These are phyloP conservation scores for Pycnonotus jocosus DNA, from an alignment of 2,113 vertebrate genomes.

Conservation along the genomic window DNA sequence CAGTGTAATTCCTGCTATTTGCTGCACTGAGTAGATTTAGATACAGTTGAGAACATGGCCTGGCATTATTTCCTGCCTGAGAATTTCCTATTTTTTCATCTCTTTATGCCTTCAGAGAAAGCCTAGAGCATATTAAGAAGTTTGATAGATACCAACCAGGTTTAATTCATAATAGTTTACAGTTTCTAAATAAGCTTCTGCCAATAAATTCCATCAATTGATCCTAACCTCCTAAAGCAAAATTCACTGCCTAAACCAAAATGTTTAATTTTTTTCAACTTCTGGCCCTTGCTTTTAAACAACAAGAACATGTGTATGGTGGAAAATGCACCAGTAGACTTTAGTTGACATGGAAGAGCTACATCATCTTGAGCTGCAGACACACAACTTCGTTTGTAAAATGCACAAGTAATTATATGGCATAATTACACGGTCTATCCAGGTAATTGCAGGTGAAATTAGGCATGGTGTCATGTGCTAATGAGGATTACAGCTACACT, in stretches of 20 bases:
- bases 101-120: neutral
- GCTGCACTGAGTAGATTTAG: neutral
- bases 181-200: neutral
- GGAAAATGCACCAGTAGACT: neutral
- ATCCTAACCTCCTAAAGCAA: neutral
- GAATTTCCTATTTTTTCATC: neutral
- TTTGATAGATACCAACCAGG: neutral
- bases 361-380: neutral
- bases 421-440: conserved; percentile 24
- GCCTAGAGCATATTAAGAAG: neutral
- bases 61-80: neutral
- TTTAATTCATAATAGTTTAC: neutral
- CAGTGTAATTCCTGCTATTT: neutral
- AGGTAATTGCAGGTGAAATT: conserved; percentile 44
- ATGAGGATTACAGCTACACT: conserved; percentile 24
- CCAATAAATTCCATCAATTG: neutral
- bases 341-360: neutral
- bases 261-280: neutral
- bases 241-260: neutral
- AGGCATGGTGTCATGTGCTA: conserved; percentile 22
- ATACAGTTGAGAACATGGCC: neutral
- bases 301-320: neutral
- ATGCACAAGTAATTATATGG: neutral
- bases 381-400: neutral
- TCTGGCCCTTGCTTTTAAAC: neutral